A percentile compares a stretch with the other conserved stretches of the same genome.
Conservation (phyloP, 2,113 vertebrate genomes). For the Apodemus speciosus region DNA sequence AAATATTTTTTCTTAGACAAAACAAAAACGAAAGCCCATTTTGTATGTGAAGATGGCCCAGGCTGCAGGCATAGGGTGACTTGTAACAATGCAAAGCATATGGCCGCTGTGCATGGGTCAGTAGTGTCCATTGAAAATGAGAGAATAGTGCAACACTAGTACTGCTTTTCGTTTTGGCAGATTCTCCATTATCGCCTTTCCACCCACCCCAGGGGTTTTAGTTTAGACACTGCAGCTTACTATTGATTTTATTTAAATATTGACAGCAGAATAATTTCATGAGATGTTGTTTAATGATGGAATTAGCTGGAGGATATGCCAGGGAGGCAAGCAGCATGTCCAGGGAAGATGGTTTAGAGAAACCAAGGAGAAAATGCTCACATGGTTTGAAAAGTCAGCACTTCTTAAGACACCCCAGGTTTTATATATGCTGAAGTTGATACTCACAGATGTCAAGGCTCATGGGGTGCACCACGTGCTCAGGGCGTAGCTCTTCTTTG, state of each 20-base stretch:
- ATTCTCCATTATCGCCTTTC: background rate
- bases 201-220: background rate
- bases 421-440: background rate
- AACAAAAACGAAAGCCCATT: background rate
- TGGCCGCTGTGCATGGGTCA: background rate
- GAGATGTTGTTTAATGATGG: background rate
- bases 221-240: background rate
- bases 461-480: background rate
- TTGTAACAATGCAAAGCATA: background rate
- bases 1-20: background rate
- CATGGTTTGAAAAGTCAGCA: background rate
- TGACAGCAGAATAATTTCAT: background rate
- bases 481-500: background rate
- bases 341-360: background rate
- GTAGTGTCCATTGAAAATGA: background rate
- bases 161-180: background rate
- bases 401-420: background rate
- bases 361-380: background rate
- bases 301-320: background rate
- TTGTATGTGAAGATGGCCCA: background rate
- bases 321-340: background rate
- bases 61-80: background rate
- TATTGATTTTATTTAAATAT: constrained; percentile 5
- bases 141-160: background rate
- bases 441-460: background rate